Evolutionary conservation across 35 echinoderm and acorn worm genomes (phyloP).

Genomic region (Diadema setosum): DNA sequence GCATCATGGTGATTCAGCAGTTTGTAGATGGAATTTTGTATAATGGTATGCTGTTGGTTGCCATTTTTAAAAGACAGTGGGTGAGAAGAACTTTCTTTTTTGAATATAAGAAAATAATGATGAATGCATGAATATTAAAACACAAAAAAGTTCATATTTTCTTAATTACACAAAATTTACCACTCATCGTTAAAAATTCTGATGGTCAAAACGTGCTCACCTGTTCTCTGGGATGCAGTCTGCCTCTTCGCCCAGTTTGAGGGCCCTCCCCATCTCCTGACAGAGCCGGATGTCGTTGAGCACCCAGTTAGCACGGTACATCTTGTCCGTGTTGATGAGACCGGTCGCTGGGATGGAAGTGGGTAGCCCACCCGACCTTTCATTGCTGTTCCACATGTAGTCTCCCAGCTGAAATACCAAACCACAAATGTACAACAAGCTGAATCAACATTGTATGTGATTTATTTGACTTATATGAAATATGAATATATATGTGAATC

Average conservation of each 20-base stretch:
- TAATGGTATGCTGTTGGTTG: no score
- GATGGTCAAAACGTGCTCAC: not conserved
- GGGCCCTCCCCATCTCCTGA: conserved; percentile 15
- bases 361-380: not conserved
- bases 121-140: no score
- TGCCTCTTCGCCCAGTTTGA: not conserved
- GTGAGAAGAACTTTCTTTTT: no score
- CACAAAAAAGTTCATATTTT: no score
- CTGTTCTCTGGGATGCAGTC: not conserved
- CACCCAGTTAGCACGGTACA: conserved; percentile 63
- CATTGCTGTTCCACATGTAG: not conserved
- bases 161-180: no score
- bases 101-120: no score
- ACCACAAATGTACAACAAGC: not conserved
- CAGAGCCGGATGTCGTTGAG: conserved; percentile 74
- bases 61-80: no score
- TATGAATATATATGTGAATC: no score
- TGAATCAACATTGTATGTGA: no score
- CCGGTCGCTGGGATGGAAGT: conserved; percentile 10
- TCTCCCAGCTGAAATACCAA: not conserved
- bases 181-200: not conserved
- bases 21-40: no score
- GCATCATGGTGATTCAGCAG: no score
- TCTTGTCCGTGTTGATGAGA: conserved; percentile 71
- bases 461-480: no score